Base-by-base conservation (phyloP, 2,113 vertebrate species). In the Hippocampus barbouri region DNA sequence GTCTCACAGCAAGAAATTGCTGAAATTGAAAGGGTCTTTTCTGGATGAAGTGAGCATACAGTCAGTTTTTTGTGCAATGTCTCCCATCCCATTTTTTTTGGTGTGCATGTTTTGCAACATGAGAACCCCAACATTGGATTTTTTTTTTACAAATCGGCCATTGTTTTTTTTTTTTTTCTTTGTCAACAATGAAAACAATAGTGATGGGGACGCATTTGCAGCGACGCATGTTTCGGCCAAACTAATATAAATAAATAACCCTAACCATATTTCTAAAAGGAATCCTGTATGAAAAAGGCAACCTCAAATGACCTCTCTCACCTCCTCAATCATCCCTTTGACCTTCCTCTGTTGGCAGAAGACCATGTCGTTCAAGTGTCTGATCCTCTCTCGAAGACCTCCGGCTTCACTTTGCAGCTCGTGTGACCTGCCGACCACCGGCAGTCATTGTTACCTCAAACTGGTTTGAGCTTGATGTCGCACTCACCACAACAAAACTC, bases 311-410 rank as follows among this genome's bases (percentile, higher is more conserved):
- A 65, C 20, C 23, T 27, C 23, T 53, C 92, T 94, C 73, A 98
- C 97, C 94, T 99, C 97, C 82, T 98, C 97, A 11, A 99, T 97
- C 97, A 99, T 98, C 86, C 91, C 91, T 83, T 98, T 98, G 88
- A 99, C 95, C 76, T 99, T 99, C 87, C 96, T 95, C 91, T 99
- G 97, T 79, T 99, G 97, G 86, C 95, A 97, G 80, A 97, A 96
- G 66, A 99, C 97, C 97, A 99, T 98, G 83, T 98, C 96, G 63
- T 99, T 97, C 41, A 99, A 89, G 81, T 99, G 97, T 71, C 92
- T 93, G 90, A 99, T 99, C 65, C 97, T 86, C 75, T 99, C 96
- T 2, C 93, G 90, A 64, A 99, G 92, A 76, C 94, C 94, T 56
- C 89, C 90, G 0, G 93, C 90, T n/a, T 93, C 93, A 61, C 90